Percentiles rank a stretch among this genome's conserved stretches.
Evolutionary conservation across 2,888 invertebrate species (phyloP).

Genomic region (Troilus luridus): DNA sequence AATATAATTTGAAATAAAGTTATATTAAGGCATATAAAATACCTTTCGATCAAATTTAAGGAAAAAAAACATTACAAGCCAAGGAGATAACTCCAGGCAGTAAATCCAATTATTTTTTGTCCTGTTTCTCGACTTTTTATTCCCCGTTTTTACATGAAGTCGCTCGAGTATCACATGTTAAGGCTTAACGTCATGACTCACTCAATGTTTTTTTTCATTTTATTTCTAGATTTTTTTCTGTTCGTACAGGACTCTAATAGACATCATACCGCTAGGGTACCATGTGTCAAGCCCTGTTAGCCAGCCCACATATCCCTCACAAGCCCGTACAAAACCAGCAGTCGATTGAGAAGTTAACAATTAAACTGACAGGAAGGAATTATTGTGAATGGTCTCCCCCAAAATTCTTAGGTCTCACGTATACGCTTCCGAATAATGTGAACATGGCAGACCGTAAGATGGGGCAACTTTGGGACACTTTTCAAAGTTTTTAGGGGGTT

Average conservation of each 20-base stretch:
- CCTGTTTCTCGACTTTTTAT: background rate
- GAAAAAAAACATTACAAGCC: background rate
- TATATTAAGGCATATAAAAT: too few relatives aligned
- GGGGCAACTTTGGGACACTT: too few relatives aligned
- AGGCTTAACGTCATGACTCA: conserved; percentile 26
- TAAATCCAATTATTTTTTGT: background rate
- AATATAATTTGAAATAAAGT: too few relatives aligned
- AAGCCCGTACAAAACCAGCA: background rate
- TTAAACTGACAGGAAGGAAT: background rate
- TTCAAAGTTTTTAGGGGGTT: too few relatives aligned
- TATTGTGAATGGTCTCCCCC: background rate
- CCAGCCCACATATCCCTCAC: background rate
- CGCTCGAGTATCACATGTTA: background rate
- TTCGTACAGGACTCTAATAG: background rate
- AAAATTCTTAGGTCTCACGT: background rate
- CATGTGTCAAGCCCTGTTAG: conserved; percentile 36
- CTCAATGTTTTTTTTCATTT: background rate
- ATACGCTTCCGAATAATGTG: background rate
- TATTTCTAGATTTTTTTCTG: background rate
- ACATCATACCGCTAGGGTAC: background rate
- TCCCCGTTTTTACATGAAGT: background rate
- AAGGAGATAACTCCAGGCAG: background rate
- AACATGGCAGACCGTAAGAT: background rate
- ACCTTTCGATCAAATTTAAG: too few relatives aligned
- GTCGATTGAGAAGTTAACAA: conserved; percentile 17